Evolutionary conservation across 2,888 invertebrate species (phyloP).

Genomic region (Zygogramma bicolorata): DNA sequence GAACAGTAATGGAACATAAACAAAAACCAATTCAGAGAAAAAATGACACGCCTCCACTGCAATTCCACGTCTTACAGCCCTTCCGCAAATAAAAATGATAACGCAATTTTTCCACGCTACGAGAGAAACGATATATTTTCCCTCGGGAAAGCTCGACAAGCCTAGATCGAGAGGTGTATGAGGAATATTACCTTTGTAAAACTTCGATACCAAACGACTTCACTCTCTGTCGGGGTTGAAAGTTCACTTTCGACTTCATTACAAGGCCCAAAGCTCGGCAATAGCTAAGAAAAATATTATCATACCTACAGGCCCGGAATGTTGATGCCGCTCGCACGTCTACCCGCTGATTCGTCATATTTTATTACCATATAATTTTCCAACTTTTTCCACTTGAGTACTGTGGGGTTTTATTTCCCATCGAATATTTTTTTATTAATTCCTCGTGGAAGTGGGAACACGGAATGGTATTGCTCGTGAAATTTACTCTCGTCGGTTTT

Average conservation of each 20-base stretch:
- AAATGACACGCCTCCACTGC: neutral
- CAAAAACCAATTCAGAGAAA: neutral
- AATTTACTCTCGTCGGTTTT: conserved; percentile 5
- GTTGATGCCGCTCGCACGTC: conserved; percentile 52
- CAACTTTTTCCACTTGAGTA: conserved; percentile 47
- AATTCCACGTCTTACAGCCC: neutral
- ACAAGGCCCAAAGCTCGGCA: conserved; percentile 37
- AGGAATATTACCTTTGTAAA: conserved; percentile 35
- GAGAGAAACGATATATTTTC: neutral
- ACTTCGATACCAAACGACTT: conserved; percentile 38
- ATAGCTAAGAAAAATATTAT: conserved; percentile 52
- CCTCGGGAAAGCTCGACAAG: too few species aligned
- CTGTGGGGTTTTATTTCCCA: conserved; percentile 1
- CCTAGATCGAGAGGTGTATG: conserved; percentile 30
- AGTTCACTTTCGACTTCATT: conserved; percentile 51
- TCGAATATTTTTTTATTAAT: conserved; percentile 13
- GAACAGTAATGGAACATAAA: neutral
- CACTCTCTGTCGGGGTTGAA: conserved; percentile 33
- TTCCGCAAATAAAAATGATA: neutral
- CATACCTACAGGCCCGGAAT: conserved; percentile 55
- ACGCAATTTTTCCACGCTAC: neutral
- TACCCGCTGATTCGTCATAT: conserved; percentile 51
- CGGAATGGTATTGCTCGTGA: neutral
- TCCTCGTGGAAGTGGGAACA: neutral
- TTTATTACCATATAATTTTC: conserved; percentile 57